Conservation (phyloP, 2,888 invertebrate species). For the Drosophila macrospina region DNA sequence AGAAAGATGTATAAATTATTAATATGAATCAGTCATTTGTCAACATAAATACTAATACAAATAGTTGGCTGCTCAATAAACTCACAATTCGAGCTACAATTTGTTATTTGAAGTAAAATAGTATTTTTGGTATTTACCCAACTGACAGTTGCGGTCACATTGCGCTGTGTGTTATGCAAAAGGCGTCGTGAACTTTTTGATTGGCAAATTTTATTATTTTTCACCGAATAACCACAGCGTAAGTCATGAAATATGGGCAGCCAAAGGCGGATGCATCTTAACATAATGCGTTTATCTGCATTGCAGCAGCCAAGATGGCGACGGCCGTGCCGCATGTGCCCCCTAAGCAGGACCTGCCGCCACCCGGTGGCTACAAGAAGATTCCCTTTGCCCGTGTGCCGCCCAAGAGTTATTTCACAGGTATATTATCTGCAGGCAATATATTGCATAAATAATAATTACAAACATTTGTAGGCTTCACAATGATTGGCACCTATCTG, state of each 20-base stretch:
- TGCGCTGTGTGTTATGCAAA: constrained; percentile 81
- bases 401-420: constrained; percentile 89
- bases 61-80: background rate
- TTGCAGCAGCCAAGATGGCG: constrained; percentile 67
- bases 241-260: constrained; percentile 37
- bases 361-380: constrained; percentile 94
- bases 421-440: constrained; percentile 83
- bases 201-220: constrained; percentile 43
- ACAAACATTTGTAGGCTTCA: constrained; percentile 86
- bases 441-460: background rate
- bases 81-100: background rate
- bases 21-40: background rate
- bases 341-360: constrained; percentile 95
- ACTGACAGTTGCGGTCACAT: constrained; percentile 41
- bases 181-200: constrained; percentile 69
- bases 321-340: constrained; percentile 78
- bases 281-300: background rate
- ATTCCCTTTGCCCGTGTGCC: constrained; percentile 90
- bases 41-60: background rate
- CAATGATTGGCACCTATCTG: constrained; percentile 88
- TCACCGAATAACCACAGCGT: constrained; percentile 47
- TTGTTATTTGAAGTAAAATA: background rate
- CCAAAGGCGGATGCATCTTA: background rate
- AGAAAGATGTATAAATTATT: too few relatives aligned
- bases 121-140: constrained; percentile 23